A percentile compares a stretch with the other conserved stretches of the same genome.
phyloP scores from a whole-genome alignment of 2,797 vertebrate genomes.

The Alfaro cultratus region DNA sequence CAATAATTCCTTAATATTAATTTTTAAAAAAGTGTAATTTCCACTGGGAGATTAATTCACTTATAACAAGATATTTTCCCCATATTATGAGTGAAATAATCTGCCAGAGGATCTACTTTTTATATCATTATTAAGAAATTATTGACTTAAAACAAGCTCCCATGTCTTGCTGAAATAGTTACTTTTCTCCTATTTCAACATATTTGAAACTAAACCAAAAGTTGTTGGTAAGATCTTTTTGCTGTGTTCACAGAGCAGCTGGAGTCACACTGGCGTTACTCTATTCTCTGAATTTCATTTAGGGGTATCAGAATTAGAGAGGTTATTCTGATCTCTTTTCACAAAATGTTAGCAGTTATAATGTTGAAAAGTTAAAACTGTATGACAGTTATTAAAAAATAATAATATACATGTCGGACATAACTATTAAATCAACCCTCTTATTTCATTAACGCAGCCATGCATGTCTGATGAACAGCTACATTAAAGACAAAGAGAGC shows the following conservation, averaged over 20 bases:
- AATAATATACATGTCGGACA: background rate
- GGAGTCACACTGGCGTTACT: background rate
- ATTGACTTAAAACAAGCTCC: no score
- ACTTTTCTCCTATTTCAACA: no score
- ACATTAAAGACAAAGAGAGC: conserved; percentile 7
- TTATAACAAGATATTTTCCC: no score
- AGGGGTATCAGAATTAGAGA: background rate
- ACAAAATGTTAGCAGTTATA: background rate
- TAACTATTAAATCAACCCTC: conserved; percentile 2
- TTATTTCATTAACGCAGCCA: background rate
- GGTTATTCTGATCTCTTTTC: background rate
- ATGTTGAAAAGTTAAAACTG: background rate
- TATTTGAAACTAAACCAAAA: no score
- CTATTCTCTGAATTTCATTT: background rate
- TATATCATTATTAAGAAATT: no score
- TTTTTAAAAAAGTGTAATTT: no score
- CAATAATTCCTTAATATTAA: no score
- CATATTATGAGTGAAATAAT: no score
- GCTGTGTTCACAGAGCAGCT: background rate
- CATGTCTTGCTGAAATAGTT: no score
- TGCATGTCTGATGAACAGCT: background rate
- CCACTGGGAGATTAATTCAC: no score
- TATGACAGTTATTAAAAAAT: background rate
- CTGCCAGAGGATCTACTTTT: no score
- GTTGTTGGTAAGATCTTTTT: no score